Percentiles rank a stretch among this genome's conserved stretches.
Conservation (phyloP, 2,888 invertebrate species). For the Stenodera caucasica region DNA sequence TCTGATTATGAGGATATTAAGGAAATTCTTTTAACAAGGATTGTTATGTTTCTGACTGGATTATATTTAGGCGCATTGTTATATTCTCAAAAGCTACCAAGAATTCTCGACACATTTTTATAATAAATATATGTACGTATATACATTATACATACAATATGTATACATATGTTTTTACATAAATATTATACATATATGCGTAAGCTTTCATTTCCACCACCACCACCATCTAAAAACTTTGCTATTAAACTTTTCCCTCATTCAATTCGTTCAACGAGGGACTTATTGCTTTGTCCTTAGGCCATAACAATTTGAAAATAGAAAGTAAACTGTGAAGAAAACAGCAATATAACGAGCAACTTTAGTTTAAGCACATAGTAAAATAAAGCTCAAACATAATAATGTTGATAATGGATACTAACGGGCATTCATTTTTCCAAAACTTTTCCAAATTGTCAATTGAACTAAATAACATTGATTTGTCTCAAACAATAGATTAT, state of each 20-base stretch:
- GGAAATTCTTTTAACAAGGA: too few relatives aligned
- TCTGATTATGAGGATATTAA: background rate
- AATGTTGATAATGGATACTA: conserved; percentile 8
- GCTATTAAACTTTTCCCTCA: conserved; percentile 9
- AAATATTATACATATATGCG: background rate
- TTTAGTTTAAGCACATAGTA: conserved; percentile 9
- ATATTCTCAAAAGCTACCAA: too few relatives aligned
- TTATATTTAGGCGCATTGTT: background rate
- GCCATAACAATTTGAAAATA: conserved; percentile 14
- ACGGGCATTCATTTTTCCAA: too few relatives aligned
- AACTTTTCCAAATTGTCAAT: too few relatives aligned
- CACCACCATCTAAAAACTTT: background rate
- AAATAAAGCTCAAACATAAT: conserved; percentile 8
- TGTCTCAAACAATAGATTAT: too few relatives aligned
- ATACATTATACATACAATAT: too few relatives aligned
- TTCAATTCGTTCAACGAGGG: conserved; percentile 14
- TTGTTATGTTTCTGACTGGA: background rate
- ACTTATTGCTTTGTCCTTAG: conserved; percentile 13
- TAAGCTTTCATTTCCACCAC: background rate
- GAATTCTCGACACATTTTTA: too few relatives aligned
- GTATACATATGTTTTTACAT: too few relatives aligned
- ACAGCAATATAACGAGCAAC: conserved; percentile 13
- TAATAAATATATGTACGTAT: too few relatives aligned
- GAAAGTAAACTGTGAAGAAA: conserved; percentile 13
- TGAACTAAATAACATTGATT: too few relatives aligned